A percentile compares a stretch with the other conserved stretches of the same genome.
These are phyloP conservation scores for Cettia cetti DNA, from an alignment of 2,113 vertebrate genomes.

Conservation along the genomic window DNA sequence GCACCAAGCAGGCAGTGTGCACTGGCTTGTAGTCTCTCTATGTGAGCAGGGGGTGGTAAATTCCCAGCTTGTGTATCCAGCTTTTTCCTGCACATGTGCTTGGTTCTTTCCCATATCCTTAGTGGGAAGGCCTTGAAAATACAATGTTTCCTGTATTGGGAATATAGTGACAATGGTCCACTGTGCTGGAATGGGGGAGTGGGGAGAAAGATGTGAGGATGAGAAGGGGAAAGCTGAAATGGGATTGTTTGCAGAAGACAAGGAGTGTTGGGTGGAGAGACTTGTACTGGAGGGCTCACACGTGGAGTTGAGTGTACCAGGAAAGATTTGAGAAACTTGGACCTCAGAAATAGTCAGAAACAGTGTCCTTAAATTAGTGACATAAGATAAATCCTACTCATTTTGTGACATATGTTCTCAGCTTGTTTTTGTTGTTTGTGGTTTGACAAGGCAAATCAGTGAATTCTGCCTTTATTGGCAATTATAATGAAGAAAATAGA, in stretches of 20 bases:
- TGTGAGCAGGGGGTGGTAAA: not conserved
- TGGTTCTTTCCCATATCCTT: not conserved
- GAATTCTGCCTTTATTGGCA: not conserved
- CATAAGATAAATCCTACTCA: not conserved
- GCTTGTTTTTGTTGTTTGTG: not conserved
- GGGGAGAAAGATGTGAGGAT: not conserved
- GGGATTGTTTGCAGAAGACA: not conserved
- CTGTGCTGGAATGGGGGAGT: not conserved
- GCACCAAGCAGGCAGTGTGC: not conserved
- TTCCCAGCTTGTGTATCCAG: not conserved
- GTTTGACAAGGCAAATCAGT: not conserved
- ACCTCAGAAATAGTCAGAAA: not conserved
- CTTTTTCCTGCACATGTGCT: not conserved
- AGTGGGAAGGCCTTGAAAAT: not conserved
- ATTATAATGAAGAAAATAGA: not conserved
- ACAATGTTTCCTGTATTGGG: not conserved
- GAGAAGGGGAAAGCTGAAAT: not conserved
- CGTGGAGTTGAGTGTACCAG: not conserved
- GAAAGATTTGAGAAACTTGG: not conserved
- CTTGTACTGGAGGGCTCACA: not conserved
- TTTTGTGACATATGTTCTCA: not conserved
- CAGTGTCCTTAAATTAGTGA: not conserved
- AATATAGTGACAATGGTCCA: not conserved
- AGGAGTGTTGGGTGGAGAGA: not conserved
- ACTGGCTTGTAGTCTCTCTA: not conserved